Conservation (phyloP, 2,888 invertebrate species). For the Dyspetes luteomarginatus region DNA sequence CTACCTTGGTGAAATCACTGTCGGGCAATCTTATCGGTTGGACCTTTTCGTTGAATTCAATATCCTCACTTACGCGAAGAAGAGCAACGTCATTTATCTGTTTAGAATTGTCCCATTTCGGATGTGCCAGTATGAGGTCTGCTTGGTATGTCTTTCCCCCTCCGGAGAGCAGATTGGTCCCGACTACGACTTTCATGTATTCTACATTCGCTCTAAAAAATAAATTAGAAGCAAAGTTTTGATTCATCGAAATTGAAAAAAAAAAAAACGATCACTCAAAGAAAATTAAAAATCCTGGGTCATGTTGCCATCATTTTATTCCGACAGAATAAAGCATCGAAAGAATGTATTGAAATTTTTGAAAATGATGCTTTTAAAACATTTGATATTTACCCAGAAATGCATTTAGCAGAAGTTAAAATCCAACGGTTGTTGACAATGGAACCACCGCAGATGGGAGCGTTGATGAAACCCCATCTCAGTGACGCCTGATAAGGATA, state of each 20-base stretch:
- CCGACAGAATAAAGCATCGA: neutral
- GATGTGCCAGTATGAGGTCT: slow-evolving; percentile 61
- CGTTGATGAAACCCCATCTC: neutral
- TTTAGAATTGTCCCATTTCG: slow-evolving; percentile 51
- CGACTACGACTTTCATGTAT: too few relatives aligned
- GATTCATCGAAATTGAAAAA: too few relatives aligned
- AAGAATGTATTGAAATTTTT: neutral
- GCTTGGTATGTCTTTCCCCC: slow-evolving; percentile 56
- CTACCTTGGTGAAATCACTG: slow-evolving; percentile 76
- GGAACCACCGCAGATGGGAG: slow-evolving; percentile 55
- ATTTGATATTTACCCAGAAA: slow-evolving; percentile 80
- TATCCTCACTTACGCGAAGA: slow-evolving; percentile 79
- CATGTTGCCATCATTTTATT: too few relatives aligned
- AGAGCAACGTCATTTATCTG: slow-evolving; percentile 83
- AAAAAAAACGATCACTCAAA: too few relatives aligned
- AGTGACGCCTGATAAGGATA: slow-evolving; percentile 60
- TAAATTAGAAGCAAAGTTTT: too few relatives aligned
- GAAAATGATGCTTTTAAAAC: neutral
- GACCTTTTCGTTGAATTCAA: slow-evolving; percentile 80
- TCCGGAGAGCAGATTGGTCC: slow-evolving; percentile 60
- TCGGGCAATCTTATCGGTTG: slow-evolving; percentile 82
- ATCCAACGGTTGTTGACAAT: slow-evolving; percentile 83
- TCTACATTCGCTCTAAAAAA: too few relatives aligned
- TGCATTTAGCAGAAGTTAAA: slow-evolving; percentile 85
- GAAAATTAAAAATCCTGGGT: too few relatives aligned